Percentiles rank a stretch among this genome's conserved stretches.
Conservation (phyloP, 2,888 invertebrate species). For the Dicyrtomina minuta region DNA sequence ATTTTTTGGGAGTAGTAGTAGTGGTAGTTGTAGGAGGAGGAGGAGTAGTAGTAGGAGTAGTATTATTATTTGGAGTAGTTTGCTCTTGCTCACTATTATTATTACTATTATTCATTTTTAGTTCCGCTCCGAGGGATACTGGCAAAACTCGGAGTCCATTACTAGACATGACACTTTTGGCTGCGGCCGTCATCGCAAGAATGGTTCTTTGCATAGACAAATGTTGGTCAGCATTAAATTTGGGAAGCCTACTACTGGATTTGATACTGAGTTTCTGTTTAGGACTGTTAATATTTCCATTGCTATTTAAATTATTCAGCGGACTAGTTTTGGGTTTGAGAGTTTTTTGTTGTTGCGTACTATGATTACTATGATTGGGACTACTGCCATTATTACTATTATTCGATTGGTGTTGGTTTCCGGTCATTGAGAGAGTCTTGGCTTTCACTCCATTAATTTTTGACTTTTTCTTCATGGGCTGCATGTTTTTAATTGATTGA, state of each 20-base stretch:
- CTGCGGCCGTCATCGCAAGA: constrained; percentile 48
- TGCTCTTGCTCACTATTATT: constrained; percentile 10
- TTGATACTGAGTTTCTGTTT: constrained; percentile 11
- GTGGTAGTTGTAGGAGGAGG: background rate
- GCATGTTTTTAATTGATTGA: constrained; percentile 5
- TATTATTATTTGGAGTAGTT: background rate
- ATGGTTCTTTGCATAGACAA: constrained; percentile 43
- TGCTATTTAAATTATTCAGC: background rate
- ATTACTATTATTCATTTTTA: background rate
- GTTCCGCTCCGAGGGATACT: constrained; percentile 11
- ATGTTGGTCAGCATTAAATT: constrained; percentile 22
- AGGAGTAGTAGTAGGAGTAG: background rate
- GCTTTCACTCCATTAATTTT: constrained; percentile 34
- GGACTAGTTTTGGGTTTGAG: constrained; percentile 30
- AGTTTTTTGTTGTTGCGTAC: background rate
- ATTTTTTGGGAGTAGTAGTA: background rate
- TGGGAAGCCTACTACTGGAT: constrained; percentile 1
- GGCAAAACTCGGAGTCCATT: constrained; percentile 16
- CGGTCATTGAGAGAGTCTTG: constrained; percentile 27
- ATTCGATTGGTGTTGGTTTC: background rate
- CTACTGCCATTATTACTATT: background rate
- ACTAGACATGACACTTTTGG: constrained; percentile 42
- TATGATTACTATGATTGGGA: no score
- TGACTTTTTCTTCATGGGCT: constrained; percentile 24
- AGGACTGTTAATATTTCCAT: background rate